Percentiles rank a stretch among this genome's conserved stretches.
Evolutionary conservation across 2,113 vertebrate species (phyloP).

Genomic region (Urocynchramus pylzowi): DNA sequence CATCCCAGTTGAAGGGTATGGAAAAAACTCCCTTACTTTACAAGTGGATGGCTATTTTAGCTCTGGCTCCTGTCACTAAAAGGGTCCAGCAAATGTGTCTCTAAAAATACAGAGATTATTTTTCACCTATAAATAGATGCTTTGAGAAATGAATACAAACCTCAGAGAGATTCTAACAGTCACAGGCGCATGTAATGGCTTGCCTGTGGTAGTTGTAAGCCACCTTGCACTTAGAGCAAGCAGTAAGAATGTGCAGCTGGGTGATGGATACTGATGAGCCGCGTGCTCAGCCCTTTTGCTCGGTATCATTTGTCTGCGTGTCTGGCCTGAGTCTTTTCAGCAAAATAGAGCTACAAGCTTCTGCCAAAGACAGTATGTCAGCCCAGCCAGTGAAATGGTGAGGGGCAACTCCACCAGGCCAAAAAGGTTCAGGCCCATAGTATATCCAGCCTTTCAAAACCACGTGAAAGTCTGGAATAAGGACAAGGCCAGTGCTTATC

Average conservation of each 20-base stretch:
- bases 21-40: conserved; percentile 10
- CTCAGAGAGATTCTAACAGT: not conserved
- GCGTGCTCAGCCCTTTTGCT: accelerated
- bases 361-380: not conserved
- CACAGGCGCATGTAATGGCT: not conserved
- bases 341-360: not conserved
- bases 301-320: not conserved
- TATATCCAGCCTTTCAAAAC: not conserved
- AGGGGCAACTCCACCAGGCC: not conserved
- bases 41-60: conserved; percentile 20
- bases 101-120: conserved; percentile 49
- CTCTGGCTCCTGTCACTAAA: conserved; percentile 8
- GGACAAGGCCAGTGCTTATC: not conserved
- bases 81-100: conserved; percentile 16
- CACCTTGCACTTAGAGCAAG: not conserved
- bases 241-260: not conserved
- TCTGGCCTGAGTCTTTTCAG: not conserved
- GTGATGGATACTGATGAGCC: not conserved
- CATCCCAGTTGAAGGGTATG: not conserved
- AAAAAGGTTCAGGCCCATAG: not conserved
- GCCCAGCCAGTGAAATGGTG: not conserved
- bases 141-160: conserved; percentile 22
- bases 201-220: not conserved
- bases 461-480: not conserved
- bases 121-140: conserved; percentile 41